Evolutionary conservation across 2,888 invertebrate genomes (phyloP).

Genomic region (Strigamia transsilvanica): DNA sequence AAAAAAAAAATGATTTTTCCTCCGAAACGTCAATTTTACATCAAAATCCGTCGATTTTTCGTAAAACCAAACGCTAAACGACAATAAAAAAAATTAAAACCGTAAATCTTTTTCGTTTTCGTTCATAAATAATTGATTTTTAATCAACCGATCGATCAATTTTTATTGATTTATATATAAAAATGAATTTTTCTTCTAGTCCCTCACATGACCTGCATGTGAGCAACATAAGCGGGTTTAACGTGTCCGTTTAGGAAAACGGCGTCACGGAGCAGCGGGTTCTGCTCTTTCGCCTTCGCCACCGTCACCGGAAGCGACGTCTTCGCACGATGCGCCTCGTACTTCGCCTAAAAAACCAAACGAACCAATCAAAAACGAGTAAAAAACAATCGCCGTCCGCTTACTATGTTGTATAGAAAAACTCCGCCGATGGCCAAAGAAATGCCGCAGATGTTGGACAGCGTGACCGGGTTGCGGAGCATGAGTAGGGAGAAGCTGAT

Average conservation of each 20-base stretch:
- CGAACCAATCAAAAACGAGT: not conserved
- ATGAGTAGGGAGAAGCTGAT: slow-evolving; percentile 87
- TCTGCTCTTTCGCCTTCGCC: not conserved
- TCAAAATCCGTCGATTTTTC: no score
- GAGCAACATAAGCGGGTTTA: not conserved
- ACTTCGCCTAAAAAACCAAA: not conserved
- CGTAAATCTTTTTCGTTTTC: no score
- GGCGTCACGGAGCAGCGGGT: not conserved
- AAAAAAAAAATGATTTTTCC: no score
- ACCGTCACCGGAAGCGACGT: not conserved
- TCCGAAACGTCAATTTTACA: no score
- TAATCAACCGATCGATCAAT: no score
- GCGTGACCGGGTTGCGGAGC: slow-evolving; percentile 89
- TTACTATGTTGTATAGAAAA: slow-evolving; percentile 85
- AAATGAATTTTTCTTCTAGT: no score
- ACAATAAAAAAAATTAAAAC: no score
- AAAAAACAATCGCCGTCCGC: slow-evolving; percentile 54
- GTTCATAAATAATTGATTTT: no score
- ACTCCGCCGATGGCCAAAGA: slow-evolving; percentile 87
- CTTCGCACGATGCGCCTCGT: not conserved
- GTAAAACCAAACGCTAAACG: no score
- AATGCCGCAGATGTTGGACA: slow-evolving; percentile 89
- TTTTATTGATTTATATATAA: no score
- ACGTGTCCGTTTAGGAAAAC: not conserved
- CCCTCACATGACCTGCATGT: not conserved